A percentile compares a stretch with the other conserved stretches of the same genome.
Conservation (phyloP, 1,140 invertebrate genomes). For the Physella acuta region DNA sequence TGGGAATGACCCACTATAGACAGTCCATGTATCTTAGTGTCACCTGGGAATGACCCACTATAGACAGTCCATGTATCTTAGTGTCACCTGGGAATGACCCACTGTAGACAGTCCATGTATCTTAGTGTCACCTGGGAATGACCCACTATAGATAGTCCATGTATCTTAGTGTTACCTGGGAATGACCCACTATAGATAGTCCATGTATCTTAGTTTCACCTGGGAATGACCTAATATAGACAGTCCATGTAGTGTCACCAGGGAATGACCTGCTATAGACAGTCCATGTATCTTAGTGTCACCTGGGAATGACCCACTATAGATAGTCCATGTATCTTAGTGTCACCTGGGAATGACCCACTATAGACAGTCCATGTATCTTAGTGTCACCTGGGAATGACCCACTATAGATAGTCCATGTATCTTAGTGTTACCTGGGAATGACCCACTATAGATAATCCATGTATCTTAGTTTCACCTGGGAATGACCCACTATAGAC, state of each 20-base stretch:
- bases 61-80: too few relatives aligned
- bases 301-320: background rate
- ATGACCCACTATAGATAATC: background rate
- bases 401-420: too few relatives aligned
- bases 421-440: background rate
- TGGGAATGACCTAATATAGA: background rate
- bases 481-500: constrained; percentile 44
- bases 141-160: background rate
- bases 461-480: constrained; percentile 33
- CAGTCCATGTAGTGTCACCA: constrained; percentile 30
- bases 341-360: background rate
- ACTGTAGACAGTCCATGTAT: background rate
- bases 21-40: constrained; percentile 20
- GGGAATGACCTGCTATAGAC: constrained; percentile 44
- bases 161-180: background rate
- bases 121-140: background rate
- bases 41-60: constrained; percentile 47
- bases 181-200: too few relatives aligned
- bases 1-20: background rate
- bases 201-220: background rate
- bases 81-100: background rate
- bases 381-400: background rate
- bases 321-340: background rate
- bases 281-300: too few relatives aligned
- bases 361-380: background rate